Conservation (phyloP, 2,113 vertebrate species). For the Hemibates koningsi region DNA sequence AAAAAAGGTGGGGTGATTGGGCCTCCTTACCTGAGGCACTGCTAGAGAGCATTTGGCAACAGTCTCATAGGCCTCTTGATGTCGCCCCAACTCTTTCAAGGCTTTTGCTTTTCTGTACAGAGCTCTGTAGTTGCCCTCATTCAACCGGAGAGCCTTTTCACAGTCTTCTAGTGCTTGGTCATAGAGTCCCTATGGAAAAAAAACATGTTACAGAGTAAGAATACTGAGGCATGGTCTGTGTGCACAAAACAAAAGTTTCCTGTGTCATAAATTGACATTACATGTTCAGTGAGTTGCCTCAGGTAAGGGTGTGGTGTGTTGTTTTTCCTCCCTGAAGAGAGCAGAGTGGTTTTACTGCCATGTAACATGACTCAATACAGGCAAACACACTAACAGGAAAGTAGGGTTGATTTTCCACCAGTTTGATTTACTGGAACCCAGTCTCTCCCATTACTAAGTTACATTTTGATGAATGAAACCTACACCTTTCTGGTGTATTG, state of each 20-base stretch:
- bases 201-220: not conserved
- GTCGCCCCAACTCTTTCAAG: slow-evolving; percentile 83
- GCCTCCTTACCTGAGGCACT: slow-evolving; percentile 82
- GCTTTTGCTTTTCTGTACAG: slow-evolving; percentile 89
- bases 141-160: slow-evolving; percentile 81
- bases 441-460: not conserved
- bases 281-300: not conserved
- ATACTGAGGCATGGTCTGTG: not conserved
- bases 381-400: not conserved
- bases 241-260: not conserved
- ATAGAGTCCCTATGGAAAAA: slow-evolving; percentile 73
- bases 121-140: slow-evolving; percentile 85
- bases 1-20: no score
- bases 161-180: slow-evolving; percentile 89
- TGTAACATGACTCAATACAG: not conserved
- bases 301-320: not conserved
- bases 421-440: not conserved
- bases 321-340: not conserved
- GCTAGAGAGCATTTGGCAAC: slow-evolving; percentile 91
- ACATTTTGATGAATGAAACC: not conserved
- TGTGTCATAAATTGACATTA: not conserved
- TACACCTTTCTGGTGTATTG: not conserved
- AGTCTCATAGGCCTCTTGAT: slow-evolving; percentile 89
- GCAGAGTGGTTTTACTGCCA: not conserved
- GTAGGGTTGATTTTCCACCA: not conserved